Conservation (phyloP, 1,140 invertebrate species). For the Zophobas atratus region DNA sequence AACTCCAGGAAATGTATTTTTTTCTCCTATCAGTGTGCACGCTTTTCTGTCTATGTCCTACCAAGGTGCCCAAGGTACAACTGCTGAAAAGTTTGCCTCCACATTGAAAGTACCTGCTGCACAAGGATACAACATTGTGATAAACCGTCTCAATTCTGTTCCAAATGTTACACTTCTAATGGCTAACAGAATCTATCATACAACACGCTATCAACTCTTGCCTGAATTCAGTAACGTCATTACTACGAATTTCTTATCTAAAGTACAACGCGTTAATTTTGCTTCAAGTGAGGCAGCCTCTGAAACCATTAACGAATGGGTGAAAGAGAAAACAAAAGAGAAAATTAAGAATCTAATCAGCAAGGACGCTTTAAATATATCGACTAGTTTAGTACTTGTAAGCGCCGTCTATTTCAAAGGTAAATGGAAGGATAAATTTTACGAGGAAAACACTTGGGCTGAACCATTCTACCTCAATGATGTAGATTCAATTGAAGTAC, state of each 20-base stretch:
- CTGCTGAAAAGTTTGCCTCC: slow-evolving; percentile 70
- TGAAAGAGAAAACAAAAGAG: slow-evolving; percentile 78
- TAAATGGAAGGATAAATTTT: slow-evolving; percentile 72
- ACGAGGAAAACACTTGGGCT: slow-evolving; percentile 66
- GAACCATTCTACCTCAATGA: slow-evolving; percentile 67
- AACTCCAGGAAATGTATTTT: slow-evolving; percentile 61
- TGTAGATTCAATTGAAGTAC: slow-evolving; percentile 60
- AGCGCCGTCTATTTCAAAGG: slow-evolving; percentile 90
- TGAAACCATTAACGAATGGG: slow-evolving; percentile 78
- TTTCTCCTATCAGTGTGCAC: slow-evolving; percentile 69
- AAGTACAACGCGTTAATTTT: slow-evolving; percentile 73
- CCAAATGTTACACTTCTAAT: slow-evolving; percentile 71
- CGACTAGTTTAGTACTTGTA: slow-evolving; percentile 77
- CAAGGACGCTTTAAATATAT: slow-evolving; percentile 69
- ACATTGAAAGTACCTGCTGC: slow-evolving; percentile 56
- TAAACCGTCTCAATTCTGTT: slow-evolving; percentile 66
- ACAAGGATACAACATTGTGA: slow-evolving; percentile 65
- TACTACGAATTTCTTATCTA: slow-evolving; percentile 57
- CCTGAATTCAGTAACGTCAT: not conserved
- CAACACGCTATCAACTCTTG: slow-evolving; percentile 65
- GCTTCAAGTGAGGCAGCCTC: slow-evolving; percentile 64
- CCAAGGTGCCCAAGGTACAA: slow-evolving; percentile 72
- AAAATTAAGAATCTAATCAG: slow-evolving; percentile 79
- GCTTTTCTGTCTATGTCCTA: slow-evolving; percentile 68
- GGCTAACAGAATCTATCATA: slow-evolving; percentile 76